Conservation (phyloP, 2,113 vertebrate genomes). For the Fulica atra region DNA sequence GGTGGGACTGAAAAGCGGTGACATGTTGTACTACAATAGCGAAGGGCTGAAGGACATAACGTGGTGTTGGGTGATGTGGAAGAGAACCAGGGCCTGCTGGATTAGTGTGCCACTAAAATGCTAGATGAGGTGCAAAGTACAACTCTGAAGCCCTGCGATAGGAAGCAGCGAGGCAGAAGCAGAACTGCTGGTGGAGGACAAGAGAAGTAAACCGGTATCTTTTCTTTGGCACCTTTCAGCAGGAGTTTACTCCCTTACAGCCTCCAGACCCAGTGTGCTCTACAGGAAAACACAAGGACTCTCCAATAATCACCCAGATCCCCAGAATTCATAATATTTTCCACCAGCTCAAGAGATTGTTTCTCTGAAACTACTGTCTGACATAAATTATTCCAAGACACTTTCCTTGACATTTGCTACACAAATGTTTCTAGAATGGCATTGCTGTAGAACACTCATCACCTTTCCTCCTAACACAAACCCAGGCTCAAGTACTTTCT, state of each 20-base stretch:
- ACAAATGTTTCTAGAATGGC: not conserved
- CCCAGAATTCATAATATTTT: not conserved
- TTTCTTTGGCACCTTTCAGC: not conserved
- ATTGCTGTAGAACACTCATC: not conserved
- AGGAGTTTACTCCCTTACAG: not conserved
- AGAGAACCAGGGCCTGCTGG: not conserved
- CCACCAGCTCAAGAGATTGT: not conserved
- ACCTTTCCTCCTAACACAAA: rapidly evolving
- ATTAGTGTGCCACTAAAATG: not conserved
- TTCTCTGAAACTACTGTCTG: not conserved
- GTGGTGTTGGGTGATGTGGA: constrained; percentile 41
- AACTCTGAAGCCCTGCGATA: constrained; percentile 29
- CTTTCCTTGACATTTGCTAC: not conserved
- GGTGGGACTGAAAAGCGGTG: constrained; percentile 58
- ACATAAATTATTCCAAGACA: not conserved
- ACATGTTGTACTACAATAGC: constrained; percentile 37
- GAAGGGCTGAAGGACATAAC: not conserved
- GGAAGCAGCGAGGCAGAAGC: not conserved
- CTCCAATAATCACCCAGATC: not conserved
- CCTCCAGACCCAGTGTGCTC: not conserved
- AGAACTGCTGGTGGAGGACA: constrained; percentile 6
- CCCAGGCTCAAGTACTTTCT: not conserved
- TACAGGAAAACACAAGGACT: not conserved
- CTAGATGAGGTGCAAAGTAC: constrained; percentile 46
- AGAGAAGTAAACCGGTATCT: not conserved